Base-by-base conservation (phyloP, 2,797 vertebrate species). In the Micropoecilia bifurca region DNA sequence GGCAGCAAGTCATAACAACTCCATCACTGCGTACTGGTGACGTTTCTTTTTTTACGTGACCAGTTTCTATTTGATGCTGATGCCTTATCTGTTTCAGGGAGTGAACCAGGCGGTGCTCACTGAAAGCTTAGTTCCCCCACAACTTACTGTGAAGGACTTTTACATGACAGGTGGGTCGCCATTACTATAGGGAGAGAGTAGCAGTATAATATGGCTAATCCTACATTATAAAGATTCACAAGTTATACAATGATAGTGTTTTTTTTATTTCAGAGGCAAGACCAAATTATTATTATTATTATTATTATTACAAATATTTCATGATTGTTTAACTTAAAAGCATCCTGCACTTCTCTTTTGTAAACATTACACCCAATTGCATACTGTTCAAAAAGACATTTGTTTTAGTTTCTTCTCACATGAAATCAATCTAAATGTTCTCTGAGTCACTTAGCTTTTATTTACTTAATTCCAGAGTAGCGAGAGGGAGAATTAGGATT, bases 91-190 rank as follows among this genome's bases (percentile, higher is more conserved):
- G 46, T 93, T 88, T 85, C 90, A 98, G 97, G 87, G 96, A 81
- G 96, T 95, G 77, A 96, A 97, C 85, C 96, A 97, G 80, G 90
- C 95, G 74, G 85, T 97, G 83, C 95, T 97, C 80, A 86, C 89
- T 85, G 95, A 96, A 85, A 96, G 97, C 61, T 95, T 98, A 90
- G 91, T 96, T 87, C 96, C 97, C 84, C 95, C 96, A 85, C 97
- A 97, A 90, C 95, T 97, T 81, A 97, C 97, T 80, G 95, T 97
- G 88, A 97, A 95, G 91, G 97, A 98, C 92, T 98, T 98, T 80
- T 98, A 97, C 82, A 97, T 97, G 97, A 98, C 97, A 95, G 97
- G 97, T 97, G 92, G 45, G 95, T 90, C 39, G 66, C 57, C 59
- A 41, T 3, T 73, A 25, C 74, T 75, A n/a, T n/a, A 13, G 48